Evolutionary conservation across 2,113 vertebrate genomes (phyloP), one percentile per base, ranked within the genome.

Genomic region (Cinclus cinclus): DNA sequence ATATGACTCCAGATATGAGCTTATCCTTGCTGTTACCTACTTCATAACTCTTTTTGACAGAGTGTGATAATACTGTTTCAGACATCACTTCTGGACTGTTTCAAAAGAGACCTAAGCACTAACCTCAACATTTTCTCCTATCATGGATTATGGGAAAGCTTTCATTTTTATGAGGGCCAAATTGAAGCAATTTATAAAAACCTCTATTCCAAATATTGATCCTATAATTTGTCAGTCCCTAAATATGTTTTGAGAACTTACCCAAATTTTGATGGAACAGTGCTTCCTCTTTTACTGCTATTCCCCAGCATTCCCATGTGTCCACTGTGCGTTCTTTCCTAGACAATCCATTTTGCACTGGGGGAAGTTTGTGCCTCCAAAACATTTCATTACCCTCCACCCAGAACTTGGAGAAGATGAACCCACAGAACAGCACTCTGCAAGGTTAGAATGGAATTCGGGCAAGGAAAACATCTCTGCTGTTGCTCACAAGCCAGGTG

Each of bases 41-140:
- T 82, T 55, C 33, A 33, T 49, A 64, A 15, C 9, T 31, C 11
- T 53, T 12, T 58, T 12, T 41, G 27, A 74, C 9, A 41, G 8
- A 19, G 9, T 52, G 60, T 46, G n/a, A 37, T 30, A 79, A 56
- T 31, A 37, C 7, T 28, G 1, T 23, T 27, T 70, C 56, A 25
- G 12, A 19, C 17, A 8, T 30, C 0, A 0, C 8, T 46, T 35
- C 35, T 50, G 17, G 21, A 20, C 16, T 50, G 7, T 67, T 90
- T 79, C 46, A 70, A 74, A 42, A 74, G 13, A 23, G 39, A 81
- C 1, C 7, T 37, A n/a, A 60, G 16, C 42, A 47, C 49, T 46
- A 31, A 47, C 11, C 30, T 75, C 62, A 75, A 24, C 8, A 25
- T 39, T 59, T 81, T 60, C 42, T 49, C 27, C 8, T 39, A 4